phyloP scores from a whole-genome alignment of 2,113 vertebrate species.

The Hypanus sabinus region DNA sequence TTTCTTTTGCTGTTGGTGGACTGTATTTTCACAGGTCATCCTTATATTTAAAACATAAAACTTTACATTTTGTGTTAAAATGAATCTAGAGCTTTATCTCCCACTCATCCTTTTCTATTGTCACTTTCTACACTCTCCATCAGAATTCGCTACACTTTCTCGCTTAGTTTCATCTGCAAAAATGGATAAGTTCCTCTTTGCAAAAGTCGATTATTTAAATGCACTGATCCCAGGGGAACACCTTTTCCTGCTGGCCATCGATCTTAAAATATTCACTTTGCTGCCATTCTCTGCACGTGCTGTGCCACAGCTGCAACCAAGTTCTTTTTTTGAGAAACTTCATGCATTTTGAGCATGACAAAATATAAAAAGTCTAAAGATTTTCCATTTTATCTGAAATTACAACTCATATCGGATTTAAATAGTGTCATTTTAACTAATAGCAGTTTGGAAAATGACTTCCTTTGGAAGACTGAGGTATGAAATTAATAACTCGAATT shows the following conservation, averaged over 20 bases:
- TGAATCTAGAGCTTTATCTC: neutral
- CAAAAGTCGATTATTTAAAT: neutral
- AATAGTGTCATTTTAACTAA: neutral
- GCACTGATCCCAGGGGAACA: neutral
- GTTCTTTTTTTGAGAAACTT: neutral
- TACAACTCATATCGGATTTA: neutral
- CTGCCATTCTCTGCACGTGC: neutral
- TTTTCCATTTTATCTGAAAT: neutral
- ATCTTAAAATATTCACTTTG: neutral
- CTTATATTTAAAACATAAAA: neutral
- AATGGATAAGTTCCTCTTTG: neutral
- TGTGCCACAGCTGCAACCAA: neutral
- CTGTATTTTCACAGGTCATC: neutral
- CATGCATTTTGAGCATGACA: neutral
- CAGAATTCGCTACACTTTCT: neutral
- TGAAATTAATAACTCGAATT: neutral
- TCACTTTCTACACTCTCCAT: neutral
- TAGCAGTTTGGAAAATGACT: neutral
- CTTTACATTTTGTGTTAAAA: neutral
- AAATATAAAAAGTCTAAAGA: neutral
- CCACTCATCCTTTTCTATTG: neutral
- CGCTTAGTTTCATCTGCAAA: neutral
- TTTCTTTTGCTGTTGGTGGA: no score
- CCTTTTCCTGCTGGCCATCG: neutral
- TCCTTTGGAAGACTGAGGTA: neutral